phyloP scores from a whole-genome alignment of 2,113 vertebrate species.

The Phyllostomus hastatus region DNA sequence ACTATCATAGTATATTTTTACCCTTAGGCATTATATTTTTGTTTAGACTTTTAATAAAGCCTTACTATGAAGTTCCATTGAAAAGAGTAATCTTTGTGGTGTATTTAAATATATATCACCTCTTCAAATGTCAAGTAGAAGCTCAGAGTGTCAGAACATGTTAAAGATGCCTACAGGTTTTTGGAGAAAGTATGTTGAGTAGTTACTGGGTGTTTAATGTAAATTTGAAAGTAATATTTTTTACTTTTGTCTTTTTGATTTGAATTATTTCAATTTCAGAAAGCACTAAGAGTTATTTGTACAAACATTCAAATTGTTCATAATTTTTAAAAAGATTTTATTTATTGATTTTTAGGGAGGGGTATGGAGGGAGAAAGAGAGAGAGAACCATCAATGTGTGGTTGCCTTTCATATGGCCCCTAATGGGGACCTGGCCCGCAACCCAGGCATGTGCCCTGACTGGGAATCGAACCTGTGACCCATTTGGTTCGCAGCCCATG shows the following conservation, averaged over 20 bases:
- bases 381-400: no score
- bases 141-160: neutral
- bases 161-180: neutral
- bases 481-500: no score
- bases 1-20: neutral
- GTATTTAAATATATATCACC: neutral
- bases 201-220: neutral
- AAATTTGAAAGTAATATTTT: neutral
- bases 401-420: no score
- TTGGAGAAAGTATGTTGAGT: neutral
- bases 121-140: constrained; percentile 17
- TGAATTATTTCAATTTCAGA: constrained; percentile 10
- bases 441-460: no score
- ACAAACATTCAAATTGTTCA: neutral
- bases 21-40: neutral
- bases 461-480: no score
- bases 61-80: neutral
- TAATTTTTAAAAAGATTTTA: neutral
- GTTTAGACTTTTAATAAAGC: neutral
- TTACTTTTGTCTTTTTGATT: constrained; percentile 4
- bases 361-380: no score
- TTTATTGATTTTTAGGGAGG: no score
- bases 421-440: no score
- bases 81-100: neutral
- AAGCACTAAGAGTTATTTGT: neutral